phyloP scores from a whole-genome alignment of 2,888 invertebrate species.

The Drosophila austrosaltans region DNA sequence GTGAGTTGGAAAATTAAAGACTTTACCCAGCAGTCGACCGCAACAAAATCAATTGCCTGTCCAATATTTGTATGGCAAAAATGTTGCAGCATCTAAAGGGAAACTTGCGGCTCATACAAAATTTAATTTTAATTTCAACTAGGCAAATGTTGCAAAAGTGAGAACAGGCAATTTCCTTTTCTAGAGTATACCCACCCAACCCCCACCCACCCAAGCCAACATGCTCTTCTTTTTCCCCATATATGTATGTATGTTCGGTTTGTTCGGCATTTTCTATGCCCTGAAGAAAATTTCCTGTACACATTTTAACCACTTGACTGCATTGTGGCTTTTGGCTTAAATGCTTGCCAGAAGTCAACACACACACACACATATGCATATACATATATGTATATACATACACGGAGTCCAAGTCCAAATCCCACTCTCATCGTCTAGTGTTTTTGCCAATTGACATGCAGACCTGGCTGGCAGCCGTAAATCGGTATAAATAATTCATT shows the following conservation, averaged over 20 bases:
- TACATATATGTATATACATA: neutral
- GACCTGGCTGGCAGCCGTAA: slow-evolving; percentile 75
- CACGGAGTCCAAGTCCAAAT: neutral
- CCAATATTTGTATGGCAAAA: slow-evolving; percentile 44
- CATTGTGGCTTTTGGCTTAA: slow-evolving; percentile 69
- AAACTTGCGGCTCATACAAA: slow-evolving; percentile 60
- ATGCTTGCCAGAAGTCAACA: slow-evolving; percentile 66
- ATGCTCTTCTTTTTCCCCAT: slow-evolving; percentile 12
- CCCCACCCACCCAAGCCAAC: slow-evolving; percentile 29
- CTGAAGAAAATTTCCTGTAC: slow-evolving; percentile 30
- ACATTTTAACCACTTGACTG: slow-evolving; percentile 76
- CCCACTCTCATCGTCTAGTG: slow-evolving; percentile 34
- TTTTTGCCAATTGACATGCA: slow-evolving; percentile 71
- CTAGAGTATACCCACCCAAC: neutral
- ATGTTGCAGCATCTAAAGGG: neutral
- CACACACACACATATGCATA: neutral
- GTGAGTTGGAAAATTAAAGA: slow-evolving; percentile 16
- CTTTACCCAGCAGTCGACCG: slow-evolving; percentile 25
- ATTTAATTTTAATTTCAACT: slow-evolving; percentile 73
- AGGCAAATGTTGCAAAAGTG: slow-evolving; percentile 63
- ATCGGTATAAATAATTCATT: slow-evolving; percentile 82
- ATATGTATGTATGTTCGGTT: neutral
- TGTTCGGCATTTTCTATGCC: neutral
- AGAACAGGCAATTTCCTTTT: slow-evolving; percentile 67
- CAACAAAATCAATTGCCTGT: slow-evolving; percentile 68